Conservation (phyloP, 2,888 invertebrate genomes). For the Luperina nickerlii region DNA sequence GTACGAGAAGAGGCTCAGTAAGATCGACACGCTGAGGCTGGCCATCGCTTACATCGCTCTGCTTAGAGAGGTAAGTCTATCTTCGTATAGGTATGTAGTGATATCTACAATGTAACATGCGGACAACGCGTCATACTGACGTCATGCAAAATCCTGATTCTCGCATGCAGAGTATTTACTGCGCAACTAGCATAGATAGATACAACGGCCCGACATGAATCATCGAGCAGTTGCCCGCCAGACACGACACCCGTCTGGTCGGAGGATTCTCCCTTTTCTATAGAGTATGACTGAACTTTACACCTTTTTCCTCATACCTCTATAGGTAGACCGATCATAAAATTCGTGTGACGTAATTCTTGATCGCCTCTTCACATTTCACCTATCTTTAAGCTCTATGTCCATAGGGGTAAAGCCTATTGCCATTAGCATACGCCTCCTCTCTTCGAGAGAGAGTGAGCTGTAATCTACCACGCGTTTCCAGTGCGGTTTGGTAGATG, state of each 20-base stretch:
- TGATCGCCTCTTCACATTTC: not conserved
- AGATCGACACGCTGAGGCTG: conserved; percentile 98
- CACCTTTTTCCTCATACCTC: no score
- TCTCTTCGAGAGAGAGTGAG: not conserved
- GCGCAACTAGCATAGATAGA: no score
- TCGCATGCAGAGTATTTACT: no score
- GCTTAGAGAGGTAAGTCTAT: conserved; percentile 92
- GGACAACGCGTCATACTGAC: no score
- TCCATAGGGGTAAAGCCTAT: not conserved
- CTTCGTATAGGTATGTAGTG: not conserved
- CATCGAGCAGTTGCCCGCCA: no score
- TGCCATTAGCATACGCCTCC: not conserved
- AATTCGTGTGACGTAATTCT: not conserved
- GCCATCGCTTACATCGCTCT: conserved; percentile 99
- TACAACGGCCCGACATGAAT: no score
- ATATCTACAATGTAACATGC: no score
- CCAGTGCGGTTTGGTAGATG: not conserved
- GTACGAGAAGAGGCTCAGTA: conserved; percentile 99
- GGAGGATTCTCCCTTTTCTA: no score
- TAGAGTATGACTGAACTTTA: no score
- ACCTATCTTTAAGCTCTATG: not conserved
- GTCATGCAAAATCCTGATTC: no score
- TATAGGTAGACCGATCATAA: not conserved
- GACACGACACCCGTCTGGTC: no score
- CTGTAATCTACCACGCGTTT: not conserved